Conservation (phyloP, 2,888 invertebrate species). For the Calameuta idolon region DNA sequence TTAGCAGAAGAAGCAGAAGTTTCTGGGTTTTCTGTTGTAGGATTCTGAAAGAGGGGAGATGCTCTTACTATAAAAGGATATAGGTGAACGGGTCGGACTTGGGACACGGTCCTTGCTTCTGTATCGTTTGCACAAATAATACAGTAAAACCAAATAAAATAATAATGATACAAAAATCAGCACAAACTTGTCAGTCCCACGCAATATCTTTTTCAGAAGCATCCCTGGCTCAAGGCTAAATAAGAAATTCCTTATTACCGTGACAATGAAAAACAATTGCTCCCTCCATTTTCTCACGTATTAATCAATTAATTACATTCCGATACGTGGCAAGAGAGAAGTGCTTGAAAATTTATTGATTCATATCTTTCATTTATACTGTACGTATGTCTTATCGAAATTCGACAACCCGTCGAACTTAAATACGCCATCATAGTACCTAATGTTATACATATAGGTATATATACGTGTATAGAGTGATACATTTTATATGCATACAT, state of each 20-base stretch:
- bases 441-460: not conserved
- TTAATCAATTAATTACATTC: not conserved
- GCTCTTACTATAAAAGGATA: conserved; percentile 35
- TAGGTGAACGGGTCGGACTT: conserved; percentile 32
- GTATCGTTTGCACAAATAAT: not conserved
- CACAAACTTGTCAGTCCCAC: not conserved
- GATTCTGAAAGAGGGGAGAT: not conserved
- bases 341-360: not conserved
- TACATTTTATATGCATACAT: not conserved
- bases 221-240: not conserved
- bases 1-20: not conserved
- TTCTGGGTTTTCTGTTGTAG: not conserved
- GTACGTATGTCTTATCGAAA: not conserved
- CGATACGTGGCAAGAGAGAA: not conserved
- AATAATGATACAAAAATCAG: not conserved
- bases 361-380: not conserved
- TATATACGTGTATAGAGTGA: not conserved
- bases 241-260: not conserved
- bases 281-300: not conserved
- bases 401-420: not conserved
- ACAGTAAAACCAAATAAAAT: not conserved
- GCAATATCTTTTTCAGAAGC: not conserved
- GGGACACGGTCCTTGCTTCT: conserved; percentile 23
- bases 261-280: not conserved
- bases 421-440: not conserved